Conservation (phyloP, 2,888 invertebrate species). For the Tipula helvola region DNA sequence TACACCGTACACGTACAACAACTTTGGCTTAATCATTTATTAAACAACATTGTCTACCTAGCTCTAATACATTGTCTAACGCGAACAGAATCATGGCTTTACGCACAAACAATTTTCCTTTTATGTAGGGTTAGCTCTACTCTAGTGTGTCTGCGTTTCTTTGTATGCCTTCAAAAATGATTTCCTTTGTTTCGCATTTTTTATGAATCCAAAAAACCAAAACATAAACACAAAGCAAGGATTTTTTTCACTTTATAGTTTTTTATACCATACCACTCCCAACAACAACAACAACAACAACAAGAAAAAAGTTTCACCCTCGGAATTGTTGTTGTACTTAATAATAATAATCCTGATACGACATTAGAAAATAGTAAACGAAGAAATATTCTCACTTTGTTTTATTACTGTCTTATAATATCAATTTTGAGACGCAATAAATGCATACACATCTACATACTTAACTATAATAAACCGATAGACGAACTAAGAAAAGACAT, state of each 20-base stretch:
- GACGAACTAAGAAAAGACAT: background rate
- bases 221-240: background rate
- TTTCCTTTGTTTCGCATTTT: background rate
- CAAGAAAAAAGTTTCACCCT: background rate
- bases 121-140: background rate
- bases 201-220: background rate
- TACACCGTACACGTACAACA: no score
- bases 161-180: background rate
- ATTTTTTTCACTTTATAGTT: background rate
- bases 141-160: background rate
- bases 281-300: background rate
- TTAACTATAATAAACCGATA: background rate
- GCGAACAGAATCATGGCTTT: background rate
- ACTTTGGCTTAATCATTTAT: no score
- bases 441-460: background rate
- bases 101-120: background rate
- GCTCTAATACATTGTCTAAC: no score
- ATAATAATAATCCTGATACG: background rate
- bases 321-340: background rate
- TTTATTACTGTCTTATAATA: background rate
- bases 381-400: background rate
- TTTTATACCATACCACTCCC: background rate
- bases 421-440: background rate
- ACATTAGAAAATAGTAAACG: background rate
- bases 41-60: no score